Percentiles rank a stretch among this genome's conserved stretches.
These are phyloP conservation scores for Oryzaephilus surinamensis DNA, from an alignment of 1,140 invertebrate species.

Conservation along the genomic window DNA sequence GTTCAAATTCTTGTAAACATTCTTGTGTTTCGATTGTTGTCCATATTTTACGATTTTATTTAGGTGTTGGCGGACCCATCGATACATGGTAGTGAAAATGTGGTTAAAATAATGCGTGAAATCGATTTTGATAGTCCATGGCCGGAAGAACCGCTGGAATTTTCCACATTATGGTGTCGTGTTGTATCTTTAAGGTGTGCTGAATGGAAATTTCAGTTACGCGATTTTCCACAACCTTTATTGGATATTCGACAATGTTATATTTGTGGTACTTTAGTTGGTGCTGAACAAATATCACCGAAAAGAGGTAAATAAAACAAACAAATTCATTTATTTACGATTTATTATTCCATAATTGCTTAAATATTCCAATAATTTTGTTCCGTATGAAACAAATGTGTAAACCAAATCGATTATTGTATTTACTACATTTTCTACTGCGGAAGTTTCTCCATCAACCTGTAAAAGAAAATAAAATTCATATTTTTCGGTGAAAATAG, in stretches of 20 bases:
- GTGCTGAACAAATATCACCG: slow-evolving; percentile 77
- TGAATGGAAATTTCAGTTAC: slow-evolving; percentile 76
- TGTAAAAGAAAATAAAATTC: no score
- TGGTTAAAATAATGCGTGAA: slow-evolving; percentile 58
- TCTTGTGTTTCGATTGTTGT: neutral
- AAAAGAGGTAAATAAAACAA: slow-evolving; percentile 52
- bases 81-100: slow-evolving; percentile 73
- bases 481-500: no score
- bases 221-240: slow-evolving; percentile 94
- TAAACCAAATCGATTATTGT: no score
- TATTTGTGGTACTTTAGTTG: slow-evolving; percentile 81
- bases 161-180: slow-evolving; percentile 87
- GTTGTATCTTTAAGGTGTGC: slow-evolving; percentile 68
- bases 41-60: slow-evolving; percentile 1
- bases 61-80: slow-evolving; percentile 71
- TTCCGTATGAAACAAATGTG: no score
- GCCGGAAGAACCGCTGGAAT: slow-evolving; percentile 84
- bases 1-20: slow-evolving; percentile 43
- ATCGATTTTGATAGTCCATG: slow-evolving; percentile 81
- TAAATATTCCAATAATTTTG: no score
- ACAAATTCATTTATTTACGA: no score
- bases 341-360: no score
- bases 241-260: slow-evolving; percentile 71
- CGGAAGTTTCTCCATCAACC: no score
- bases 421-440: no score